Evolutionary conservation across 37 sponge, comb jelly and placozoan genomes (phyloP).

Genomic region (Geodia barretti): DNA sequence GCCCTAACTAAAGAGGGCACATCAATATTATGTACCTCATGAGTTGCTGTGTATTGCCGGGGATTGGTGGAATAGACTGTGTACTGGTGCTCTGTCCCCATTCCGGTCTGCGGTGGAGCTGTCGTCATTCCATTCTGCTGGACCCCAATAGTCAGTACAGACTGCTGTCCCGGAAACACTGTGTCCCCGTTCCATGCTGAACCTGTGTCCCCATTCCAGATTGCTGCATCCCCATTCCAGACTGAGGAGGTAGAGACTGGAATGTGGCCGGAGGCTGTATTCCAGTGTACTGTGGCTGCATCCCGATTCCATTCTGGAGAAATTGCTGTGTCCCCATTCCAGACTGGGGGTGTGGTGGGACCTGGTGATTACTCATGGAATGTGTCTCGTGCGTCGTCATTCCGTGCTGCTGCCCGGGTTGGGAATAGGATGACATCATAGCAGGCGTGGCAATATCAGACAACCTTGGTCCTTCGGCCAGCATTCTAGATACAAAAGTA

Average conservation of each 20-base stretch:
- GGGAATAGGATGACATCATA: not conserved
- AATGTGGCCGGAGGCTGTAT: not conserved
- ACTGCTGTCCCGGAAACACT: not conserved
- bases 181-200: not conserved
- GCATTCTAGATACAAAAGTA: too few species aligned
- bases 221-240: too few species aligned
- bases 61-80: not conserved
- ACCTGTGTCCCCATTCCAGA: too few species aligned
- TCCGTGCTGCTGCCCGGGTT: not conserved
- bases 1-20: not conserved
- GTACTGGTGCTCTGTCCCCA: not conserved
- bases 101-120: not conserved
- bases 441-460: not conserved
- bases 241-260: not conserved
- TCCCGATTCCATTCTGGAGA: not conserved
- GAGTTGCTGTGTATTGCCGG: not conserved
- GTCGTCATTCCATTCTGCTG: not conserved
- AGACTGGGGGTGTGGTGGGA: not conserved
- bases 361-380: not conserved
- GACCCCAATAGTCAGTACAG: not conserved
- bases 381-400: not conserved
- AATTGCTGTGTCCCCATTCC: not conserved
- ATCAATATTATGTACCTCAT: not conserved
- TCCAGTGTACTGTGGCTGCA: not conserved
- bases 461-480: slow-evolving; percentile 50